Base-by-base conservation (phyloP, 2,113 vertebrate genomes). In the Astur gentilis region DNA sequence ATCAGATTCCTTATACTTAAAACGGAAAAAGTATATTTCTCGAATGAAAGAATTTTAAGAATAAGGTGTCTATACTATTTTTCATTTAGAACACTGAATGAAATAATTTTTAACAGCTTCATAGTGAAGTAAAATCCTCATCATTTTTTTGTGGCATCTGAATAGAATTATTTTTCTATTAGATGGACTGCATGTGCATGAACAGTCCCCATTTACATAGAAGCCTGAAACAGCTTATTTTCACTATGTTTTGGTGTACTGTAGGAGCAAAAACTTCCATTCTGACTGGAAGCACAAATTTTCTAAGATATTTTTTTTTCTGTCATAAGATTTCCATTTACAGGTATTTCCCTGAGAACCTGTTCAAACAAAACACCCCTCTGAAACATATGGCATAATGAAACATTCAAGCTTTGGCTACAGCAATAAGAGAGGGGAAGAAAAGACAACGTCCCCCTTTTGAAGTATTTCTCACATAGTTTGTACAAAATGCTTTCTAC, bases 71-170 rank as follows among this genome's bases (percentile, higher is more conserved):
- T 1, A 7, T 57, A 22, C 3, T 57, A 32, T 73, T 57, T 79
- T 90, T 83, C 6, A 27, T 86, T 42, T 93, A 65, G 58, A 90
- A 31, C 17, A 52, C 10, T 58, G 26, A 1, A 8, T 36, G 10
- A 79, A 87, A 50, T 64, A 78, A 32, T 70, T 64, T 87, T 78
- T 66, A 91, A 65, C 13, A 79, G 12, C 34, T 95, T 75, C 5
- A 10, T 32, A 52, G 40, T 38, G 31, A 89, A 29, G 72, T 42
- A 75, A 47, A 23, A 54, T 76, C 72, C 31, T 31, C 42, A 38
- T 57, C 0, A 0, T 1, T 65, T 70, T 70, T 75, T 64, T 66
- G 9, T 75, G 15, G 32, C 6, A 1, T 14, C 27, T 50, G n/a
- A 73, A 45, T 25, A 45, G 6, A 83, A n/a, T 44, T 71, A 13